Evolutionary conservation across 1,140 invertebrate genomes (phyloP).

Genomic region (Monochamus saltuarius): DNA sequence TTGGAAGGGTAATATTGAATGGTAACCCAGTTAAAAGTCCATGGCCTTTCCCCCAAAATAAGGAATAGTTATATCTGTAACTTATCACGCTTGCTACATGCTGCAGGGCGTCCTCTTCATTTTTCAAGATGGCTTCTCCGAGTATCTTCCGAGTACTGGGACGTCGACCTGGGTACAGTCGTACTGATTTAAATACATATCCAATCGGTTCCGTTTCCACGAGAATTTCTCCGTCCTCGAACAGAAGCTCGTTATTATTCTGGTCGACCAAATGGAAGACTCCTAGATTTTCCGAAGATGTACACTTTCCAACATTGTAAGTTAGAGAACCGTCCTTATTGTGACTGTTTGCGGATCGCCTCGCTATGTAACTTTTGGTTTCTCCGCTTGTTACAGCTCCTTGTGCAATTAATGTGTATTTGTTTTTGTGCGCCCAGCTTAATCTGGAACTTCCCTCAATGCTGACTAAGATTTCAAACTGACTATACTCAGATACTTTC

Average conservation of each 20-base stretch:
- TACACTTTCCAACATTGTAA: slow-evolving; percentile 69
- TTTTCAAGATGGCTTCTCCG: slow-evolving; percentile 63
- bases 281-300: slow-evolving; percentile 62
- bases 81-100: slow-evolving; percentile 68
- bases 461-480: slow-evolving; percentile 76
- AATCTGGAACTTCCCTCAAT: slow-evolving; percentile 72
- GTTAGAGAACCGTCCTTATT: slow-evolving; percentile 52
- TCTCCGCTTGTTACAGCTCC: slow-evolving; percentile 66
- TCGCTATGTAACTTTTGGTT: slow-evolving; percentile 56
- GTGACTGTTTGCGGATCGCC: slow-evolving; percentile 50
- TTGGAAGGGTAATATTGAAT: slow-evolving; percentile 64
- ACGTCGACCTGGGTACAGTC: slow-evolving; percentile 62
- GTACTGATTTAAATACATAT: slow-evolving; percentile 70
- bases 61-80: slow-evolving; percentile 67
- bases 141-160: slow-evolving; percentile 58
- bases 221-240: slow-evolving; percentile 70
- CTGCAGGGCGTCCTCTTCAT: slow-evolving; percentile 55
- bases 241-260: slow-evolving; percentile 58
- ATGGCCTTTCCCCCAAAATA: slow-evolving; percentile 77
- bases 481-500: slow-evolving; percentile 59
- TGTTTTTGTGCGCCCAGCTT: slow-evolving; percentile 70
- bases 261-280: slow-evolving; percentile 67
- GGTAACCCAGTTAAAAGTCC: slow-evolving; percentile 72
- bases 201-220: slow-evolving; percentile 74
- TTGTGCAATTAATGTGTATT: slow-evolving; percentile 60